Percentiles rank a stretch among this genome's conserved stretches.
Conservation (phyloP, 2,797 vertebrate species). For the Meda fulgida region DNA sequence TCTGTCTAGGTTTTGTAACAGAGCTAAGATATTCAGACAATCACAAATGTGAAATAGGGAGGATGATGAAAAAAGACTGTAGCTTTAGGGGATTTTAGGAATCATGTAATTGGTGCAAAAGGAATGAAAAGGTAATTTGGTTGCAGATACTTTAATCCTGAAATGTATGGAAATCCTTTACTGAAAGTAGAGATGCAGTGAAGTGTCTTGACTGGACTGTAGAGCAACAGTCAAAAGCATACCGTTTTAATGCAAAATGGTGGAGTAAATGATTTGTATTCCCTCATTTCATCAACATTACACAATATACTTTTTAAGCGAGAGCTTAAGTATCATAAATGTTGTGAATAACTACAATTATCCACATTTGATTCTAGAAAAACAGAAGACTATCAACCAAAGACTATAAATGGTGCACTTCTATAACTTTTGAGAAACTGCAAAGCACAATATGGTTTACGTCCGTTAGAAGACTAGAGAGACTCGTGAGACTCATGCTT, state of each 20-base stretch:
- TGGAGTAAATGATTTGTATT: neutral
- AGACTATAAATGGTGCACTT: neutral
- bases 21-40: neutral
- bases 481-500: too few relatives aligned
- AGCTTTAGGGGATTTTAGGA: neutral
- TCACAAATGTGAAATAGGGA: neutral
- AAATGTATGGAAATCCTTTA: conserved; percentile 23
- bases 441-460: too few relatives aligned
- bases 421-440: too few relatives aligned
- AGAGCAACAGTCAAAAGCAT: neutral
- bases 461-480: too few relatives aligned
- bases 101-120: neutral
- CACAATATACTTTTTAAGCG: neutral
- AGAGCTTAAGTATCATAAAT: neutral
- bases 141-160: conserved; percentile 1
- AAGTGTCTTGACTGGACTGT: neutral
- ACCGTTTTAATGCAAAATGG: too few relatives aligned
- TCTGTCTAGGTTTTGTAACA: neutral
- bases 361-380: conserved; percentile 12
- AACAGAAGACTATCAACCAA: neutral
- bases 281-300: neutral
- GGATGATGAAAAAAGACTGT: neutral
- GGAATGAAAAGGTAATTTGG: neutral
- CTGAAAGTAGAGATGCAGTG: neutral
- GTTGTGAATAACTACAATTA: neutral